Percentiles rank a stretch among this genome's conserved stretches.
Evolutionary conservation across 2,888 invertebrate species (phyloP).

Genomic region (Metalampra italica): DNA sequence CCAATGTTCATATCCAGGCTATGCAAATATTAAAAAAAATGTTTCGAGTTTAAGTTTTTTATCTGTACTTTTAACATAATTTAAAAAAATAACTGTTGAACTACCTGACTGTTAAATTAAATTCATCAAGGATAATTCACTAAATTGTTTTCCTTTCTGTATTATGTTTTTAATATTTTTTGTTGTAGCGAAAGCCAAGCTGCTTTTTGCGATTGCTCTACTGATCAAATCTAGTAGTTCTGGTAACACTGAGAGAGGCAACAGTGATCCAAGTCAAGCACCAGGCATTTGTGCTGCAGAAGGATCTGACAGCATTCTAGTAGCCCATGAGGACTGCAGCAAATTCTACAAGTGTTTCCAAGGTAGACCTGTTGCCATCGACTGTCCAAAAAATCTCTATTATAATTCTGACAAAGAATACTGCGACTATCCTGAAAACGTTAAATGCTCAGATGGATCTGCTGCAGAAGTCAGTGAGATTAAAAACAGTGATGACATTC

Average conservation of each 20-base stretch:
- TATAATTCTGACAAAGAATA: conserved; percentile 26
- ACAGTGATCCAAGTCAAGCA: conserved; percentile 17
- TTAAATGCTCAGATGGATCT: neutral
- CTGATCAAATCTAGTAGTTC: no score
- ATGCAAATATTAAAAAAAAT: no score
- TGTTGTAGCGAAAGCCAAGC: no score
- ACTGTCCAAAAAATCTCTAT: conserved; percentile 25
- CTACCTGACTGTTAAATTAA: no score
- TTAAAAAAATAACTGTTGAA: no score
- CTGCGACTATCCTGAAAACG: conserved; percentile 37
- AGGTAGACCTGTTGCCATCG: conserved; percentile 22
- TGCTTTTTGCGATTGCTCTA: no score
- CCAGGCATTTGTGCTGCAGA: conserved; percentile 27
- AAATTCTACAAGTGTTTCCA: conserved; percentile 32
- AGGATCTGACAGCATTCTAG: conserved; percentile 24
- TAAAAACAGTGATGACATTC: neutral
- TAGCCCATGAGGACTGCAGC: conserved; percentile 39
- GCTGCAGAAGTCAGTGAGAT: neutral
- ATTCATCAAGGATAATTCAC: no score
- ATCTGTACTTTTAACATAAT: no score
- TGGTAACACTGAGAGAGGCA: neutral
- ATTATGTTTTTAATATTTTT: no score
- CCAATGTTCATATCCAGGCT: no score
- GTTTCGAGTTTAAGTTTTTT: no score
- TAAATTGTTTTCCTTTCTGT: no score